Evolutionary conservation across 2,888 invertebrate genomes (phyloP).

Genomic region (Pseudolycoriella hygida): DNA sequence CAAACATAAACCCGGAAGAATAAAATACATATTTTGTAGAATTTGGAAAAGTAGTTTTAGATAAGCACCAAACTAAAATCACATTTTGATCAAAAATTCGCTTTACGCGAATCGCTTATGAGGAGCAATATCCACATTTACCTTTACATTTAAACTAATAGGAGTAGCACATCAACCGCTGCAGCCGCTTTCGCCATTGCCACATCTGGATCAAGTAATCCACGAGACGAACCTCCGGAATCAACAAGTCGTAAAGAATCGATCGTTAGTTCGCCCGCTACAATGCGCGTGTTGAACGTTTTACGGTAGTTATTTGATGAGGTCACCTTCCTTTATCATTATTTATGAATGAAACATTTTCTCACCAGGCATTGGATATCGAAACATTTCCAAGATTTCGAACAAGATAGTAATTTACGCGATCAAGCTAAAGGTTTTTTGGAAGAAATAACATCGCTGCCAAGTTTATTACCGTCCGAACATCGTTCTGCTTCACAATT

Average conservation of each 20-base stretch:
- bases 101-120: neutral
- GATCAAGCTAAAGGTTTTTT: slow-evolving; percentile 68
- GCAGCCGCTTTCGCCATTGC: slow-evolving; percentile 84
- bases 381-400: slow-evolving; percentile 80
- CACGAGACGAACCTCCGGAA: slow-evolving; percentile 38
- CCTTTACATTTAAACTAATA: slow-evolving; percentile 19
- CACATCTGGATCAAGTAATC: slow-evolving; percentile 73
- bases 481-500: slow-evolving; percentile 77
- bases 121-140: too few species aligned
- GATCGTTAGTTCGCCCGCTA: slow-evolving; percentile 81
- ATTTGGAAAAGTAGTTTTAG: slow-evolving; percentile 1
- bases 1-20: too few species aligned
- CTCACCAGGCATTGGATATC: slow-evolving; percentile 76
- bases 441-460: slow-evolving; percentile 76
- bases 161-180: slow-evolving; percentile 73
- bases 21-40: too few species aligned
- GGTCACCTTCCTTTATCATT: too few species aligned
- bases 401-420: slow-evolving; percentile 54
- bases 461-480: slow-evolving; percentile 69
- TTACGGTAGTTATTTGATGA: slow-evolving; percentile 32
- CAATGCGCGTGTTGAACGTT: slow-evolving; percentile 81
- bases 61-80: neutral
- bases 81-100: neutral
- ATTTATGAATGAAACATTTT: too few species aligned
- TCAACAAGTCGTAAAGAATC: slow-evolving; percentile 44